These are phyloP conservation scores for Xestia sexstrigata DNA, from an alignment of 2,888 invertebrate species.

Conservation along the genomic window DNA sequence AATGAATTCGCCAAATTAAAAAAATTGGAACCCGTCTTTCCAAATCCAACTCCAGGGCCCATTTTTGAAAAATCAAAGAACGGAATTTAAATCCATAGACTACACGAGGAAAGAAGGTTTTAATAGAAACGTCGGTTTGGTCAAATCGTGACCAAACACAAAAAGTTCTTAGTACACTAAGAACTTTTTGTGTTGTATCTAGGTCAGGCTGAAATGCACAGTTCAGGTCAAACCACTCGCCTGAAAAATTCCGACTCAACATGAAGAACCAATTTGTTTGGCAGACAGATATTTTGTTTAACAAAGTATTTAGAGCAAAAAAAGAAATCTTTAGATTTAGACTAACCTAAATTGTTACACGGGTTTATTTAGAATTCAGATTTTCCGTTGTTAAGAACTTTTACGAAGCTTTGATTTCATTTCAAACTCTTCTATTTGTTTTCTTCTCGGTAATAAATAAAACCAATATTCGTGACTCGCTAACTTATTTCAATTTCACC, in stretches of 20 bases:
- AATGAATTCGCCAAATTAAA: background rate
- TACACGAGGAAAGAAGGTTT: slow-evolving; percentile 40
- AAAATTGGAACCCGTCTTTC: background rate
- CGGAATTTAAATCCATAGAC: slow-evolving; percentile 19
- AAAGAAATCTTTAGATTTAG: slow-evolving; percentile 20
- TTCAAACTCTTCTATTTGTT: background rate
- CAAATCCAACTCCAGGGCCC: background rate
- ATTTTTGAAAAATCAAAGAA: slow-evolving; percentile 23
- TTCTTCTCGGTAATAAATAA: background rate
- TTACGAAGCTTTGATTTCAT: background rate
- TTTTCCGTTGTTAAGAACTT: slow-evolving; percentile 1
- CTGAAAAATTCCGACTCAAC: slow-evolving; percentile 58
- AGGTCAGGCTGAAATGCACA: slow-evolving; percentile 70
- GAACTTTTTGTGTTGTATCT: too few species aligned
- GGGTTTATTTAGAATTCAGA: background rate
- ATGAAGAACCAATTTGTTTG: slow-evolving; percentile 59
- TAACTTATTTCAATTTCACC: slow-evolving; percentile 9
- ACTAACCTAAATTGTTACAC: slow-evolving; percentile 26
- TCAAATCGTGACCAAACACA: slow-evolving; percentile 53
- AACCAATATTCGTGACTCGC: background rate
- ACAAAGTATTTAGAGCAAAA: slow-evolving; percentile 42
- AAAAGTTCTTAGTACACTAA: slow-evolving; percentile 51
- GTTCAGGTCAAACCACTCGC: slow-evolving; percentile 68
- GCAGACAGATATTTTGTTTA: slow-evolving; percentile 49
- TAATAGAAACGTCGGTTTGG: slow-evolving; percentile 47